A percentile compares a stretch with the other conserved stretches of the same genome.
These are phyloP conservation scores for Corythornis madagascariensis DNA, from an alignment of 2,113 vertebrate genomes.

Conservation along the genomic window DNA sequence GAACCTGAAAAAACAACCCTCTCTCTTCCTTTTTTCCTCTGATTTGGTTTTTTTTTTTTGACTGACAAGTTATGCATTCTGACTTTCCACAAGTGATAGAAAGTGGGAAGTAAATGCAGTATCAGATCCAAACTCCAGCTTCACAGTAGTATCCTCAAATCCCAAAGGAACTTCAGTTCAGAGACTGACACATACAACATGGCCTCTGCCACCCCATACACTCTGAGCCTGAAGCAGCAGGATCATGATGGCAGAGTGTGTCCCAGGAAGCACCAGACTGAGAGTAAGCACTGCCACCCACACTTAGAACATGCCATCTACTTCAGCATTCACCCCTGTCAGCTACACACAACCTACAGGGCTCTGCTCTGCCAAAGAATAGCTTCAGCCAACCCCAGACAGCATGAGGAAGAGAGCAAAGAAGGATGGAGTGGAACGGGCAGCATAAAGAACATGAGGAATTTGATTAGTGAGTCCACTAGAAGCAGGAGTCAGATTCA, in stretches of 20 bases:
- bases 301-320: neutral
- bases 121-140: neutral
- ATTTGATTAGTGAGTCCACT: neutral
- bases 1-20: slow-evolving; percentile 2
- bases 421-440: neutral
- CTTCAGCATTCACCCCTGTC: neutral
- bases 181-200: neutral
- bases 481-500: neutral
- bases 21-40: neutral
- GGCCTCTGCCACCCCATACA: neutral
- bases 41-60: neutral
- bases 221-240: neutral
- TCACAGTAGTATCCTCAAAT: neutral
- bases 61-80: neutral
- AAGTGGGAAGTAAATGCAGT: neutral
- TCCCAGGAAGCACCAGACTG: neutral
- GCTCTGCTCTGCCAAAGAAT: neutral
- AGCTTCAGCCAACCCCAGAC: neutral
- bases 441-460: neutral
- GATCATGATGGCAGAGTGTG: neutral
- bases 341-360: neutral
- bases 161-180: neutral
- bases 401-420: neutral
- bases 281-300: neutral
- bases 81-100: neutral